A percentile compares a stretch with the other conserved stretches of the same genome.
These are phyloP conservation scores for Crotalus helleri DNA, from an alignment of 2,113 vertebrate species.

Conservation along the genomic window DNA sequence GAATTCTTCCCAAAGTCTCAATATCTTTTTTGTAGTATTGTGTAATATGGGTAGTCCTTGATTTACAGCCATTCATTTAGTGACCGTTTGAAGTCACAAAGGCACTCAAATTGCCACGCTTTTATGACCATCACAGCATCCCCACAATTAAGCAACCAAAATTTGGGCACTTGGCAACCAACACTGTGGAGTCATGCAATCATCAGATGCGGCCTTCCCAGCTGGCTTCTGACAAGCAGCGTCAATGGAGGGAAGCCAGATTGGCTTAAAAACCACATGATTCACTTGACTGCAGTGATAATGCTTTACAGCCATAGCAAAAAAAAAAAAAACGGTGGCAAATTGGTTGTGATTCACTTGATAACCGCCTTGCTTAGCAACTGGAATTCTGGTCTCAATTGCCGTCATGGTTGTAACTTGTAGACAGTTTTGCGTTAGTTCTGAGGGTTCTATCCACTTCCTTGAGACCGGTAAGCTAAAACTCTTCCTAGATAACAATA, in stretches of 20 bases:
- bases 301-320: too few relatives aligned
- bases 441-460: neutral
- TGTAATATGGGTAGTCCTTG: neutral
- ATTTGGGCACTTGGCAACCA: neutral
- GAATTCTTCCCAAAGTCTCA: too few relatives aligned
- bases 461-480: neutral
- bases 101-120: neutral
- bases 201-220: neutral
- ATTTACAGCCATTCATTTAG: neutral
- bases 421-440: neutral
- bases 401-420: neutral
- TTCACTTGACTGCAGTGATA: neutral
- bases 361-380: neutral
- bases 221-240: neutral
- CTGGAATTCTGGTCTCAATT: too few relatives aligned
- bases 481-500: neutral
- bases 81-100: neutral
- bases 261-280: neutral
- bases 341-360: neutral
- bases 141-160: neutral
- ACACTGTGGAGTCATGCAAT: neutral
- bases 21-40: too few relatives aligned
- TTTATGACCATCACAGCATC: neutral
- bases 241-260: neutral
- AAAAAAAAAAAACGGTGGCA: too few relatives aligned